Evolutionary conservation across 2,797 vertebrate species (phyloP).

Genomic region (Crenichthys baileyi): DNA sequence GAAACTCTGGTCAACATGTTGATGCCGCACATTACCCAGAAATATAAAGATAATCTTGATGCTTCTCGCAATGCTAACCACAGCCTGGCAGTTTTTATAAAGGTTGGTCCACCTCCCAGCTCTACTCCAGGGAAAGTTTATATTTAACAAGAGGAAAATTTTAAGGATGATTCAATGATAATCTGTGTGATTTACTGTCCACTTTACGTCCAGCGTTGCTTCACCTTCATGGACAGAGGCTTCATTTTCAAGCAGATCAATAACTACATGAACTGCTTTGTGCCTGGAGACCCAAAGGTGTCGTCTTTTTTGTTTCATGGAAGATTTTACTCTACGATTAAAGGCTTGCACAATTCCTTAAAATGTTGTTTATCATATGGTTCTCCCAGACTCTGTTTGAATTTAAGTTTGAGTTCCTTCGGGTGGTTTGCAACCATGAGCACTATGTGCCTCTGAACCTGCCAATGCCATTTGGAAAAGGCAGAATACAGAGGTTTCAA

Average conservation of each 20-base stretch:
- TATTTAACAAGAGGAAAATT: neutral
- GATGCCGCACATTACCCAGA: slow-evolving; percentile 98
- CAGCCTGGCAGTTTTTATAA: slow-evolving; percentile 95
- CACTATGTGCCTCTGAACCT: slow-evolving; percentile 96
- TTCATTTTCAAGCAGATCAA: slow-evolving; percentile 98
- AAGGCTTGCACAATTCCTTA: neutral
- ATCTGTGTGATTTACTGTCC: neutral
- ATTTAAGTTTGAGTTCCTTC: slow-evolving; percentile 98
- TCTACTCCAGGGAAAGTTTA: neutral
- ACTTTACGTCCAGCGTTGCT: slow-evolving; percentile 85
- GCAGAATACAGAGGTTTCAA: slow-evolving; percentile 94
- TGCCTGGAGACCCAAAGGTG: slow-evolving; percentile 96
- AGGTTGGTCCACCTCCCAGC: slow-evolving; percentile 76
- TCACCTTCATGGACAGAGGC: slow-evolving; percentile 97
- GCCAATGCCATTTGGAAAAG: slow-evolving; percentile 97
- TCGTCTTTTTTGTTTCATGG: neutral
- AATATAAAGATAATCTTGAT: slow-evolving; percentile 96
- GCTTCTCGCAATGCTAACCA: slow-evolving; percentile 96
- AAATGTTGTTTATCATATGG: slow-evolving; percentile 1
- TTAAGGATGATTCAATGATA: neutral
- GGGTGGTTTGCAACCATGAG: slow-evolving; percentile 95
- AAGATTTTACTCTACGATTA: neutral
- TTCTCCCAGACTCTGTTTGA: slow-evolving; percentile 90
- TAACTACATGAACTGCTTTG: slow-evolving; percentile 96
- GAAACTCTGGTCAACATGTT: slow-evolving; percentile 96